Base-by-base conservation (phyloP, 2,888 invertebrate genomes). In the Hedya salicella region DNA sequence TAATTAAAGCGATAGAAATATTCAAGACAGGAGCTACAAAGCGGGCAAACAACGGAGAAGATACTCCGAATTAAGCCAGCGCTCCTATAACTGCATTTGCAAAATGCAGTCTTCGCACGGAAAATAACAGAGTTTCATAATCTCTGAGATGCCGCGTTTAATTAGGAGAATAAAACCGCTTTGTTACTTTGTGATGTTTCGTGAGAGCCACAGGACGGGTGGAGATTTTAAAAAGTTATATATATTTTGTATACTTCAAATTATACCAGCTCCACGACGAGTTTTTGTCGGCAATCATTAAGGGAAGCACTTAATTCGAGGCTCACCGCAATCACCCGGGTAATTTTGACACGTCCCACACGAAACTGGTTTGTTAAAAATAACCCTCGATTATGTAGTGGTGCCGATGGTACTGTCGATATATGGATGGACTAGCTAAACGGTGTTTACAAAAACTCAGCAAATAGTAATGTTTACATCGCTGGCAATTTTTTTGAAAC, bases 281-380 rank as follows among this genome's bases (percentile, higher is more conserved):
- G 60, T 60, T 61, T 65, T 66, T 66, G 21, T 49, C 40, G 54
- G 39, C 53, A 30, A 48, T 52, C 21, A 66, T 66, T 61, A 54
- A 48, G 53, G 30, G 21, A 54, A 52, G 40, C 30, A 54, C 60
- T 66, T 66, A 54, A 66, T 66, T 53, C 16, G 60, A 48, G 46
- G 60, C 36, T 36, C 25, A n/a, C 32, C 19, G 49, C 54, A 16
- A 54, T 42, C 14, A 36, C 42, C 59, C 44, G 30, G 25, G 57
- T 25, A 52, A 65, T 60, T 60, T 53, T 61, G 48, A 60, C 60
- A 66, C 65, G 50, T 64, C 13, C 16, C 32, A 42, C 16, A n/a
- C 5, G 8, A 46, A 19, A 21, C 40, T 11, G 48, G 48, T 49
- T 53, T 59, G 17, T 53, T 57, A 44, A 36, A 57, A 40, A 64